Conservation (phyloP, 2,113 vertebrate species). For the Pseudorectes ferrugineus region DNA sequence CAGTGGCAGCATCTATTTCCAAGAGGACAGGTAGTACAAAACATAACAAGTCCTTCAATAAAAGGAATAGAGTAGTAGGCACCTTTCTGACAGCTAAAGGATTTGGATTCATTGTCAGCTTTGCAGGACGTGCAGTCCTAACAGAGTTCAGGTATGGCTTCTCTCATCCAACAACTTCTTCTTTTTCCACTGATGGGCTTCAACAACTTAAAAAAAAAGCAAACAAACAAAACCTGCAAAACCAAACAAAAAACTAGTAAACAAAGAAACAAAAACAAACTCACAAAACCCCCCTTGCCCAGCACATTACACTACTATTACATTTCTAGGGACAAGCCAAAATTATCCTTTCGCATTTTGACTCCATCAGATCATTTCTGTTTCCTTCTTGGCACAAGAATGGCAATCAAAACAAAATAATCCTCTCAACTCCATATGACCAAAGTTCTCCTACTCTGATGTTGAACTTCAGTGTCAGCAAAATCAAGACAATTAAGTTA, state of each 20-base stretch:
- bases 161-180: neutral
- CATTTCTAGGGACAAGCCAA: neutral
- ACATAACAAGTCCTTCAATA: neutral
- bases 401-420: neutral
- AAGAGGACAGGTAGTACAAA: neutral
- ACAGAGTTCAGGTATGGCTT: neutral
- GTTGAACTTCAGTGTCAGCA: neutral
- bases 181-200: neutral
- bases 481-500: neutral
- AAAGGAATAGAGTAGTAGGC: neutral
- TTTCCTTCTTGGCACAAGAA: neutral
- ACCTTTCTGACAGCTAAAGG: neutral
- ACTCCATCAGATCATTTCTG: neutral
- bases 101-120: neutral
- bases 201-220: neutral
- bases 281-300: fast-evolving
- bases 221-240: neutral
- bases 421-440: neutral
- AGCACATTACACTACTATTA: neutral
- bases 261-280: neutral
- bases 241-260: neutral
- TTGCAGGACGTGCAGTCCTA: neutral
- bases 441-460: neutral
- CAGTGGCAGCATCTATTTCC: neutral
- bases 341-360: neutral